phyloP scores from a whole-genome alignment of 2,113 vertebrate species.

The Callipepla californica region DNA sequence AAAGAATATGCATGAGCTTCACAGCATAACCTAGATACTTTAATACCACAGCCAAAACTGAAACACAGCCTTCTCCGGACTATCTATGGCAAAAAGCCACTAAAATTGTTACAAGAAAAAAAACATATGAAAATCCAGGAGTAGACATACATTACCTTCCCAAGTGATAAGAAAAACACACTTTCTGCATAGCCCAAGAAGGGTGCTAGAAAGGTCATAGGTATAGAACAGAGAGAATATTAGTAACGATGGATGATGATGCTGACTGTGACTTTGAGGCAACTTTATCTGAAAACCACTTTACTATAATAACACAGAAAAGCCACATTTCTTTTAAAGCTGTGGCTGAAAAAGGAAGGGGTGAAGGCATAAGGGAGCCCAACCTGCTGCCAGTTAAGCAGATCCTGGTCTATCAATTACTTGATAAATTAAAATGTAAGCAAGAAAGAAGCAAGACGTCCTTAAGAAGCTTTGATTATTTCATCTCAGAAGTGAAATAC shows the following conservation, averaged over 20 bases:
- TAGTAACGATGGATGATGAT: too few relatives aligned
- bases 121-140: background rate
- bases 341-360: background rate
- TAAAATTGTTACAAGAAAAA: background rate
- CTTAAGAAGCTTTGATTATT: background rate
- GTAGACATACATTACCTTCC: background rate
- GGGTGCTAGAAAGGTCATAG: background rate
- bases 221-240: background rate
- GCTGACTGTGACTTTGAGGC: background rate
- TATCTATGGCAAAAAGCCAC: background rate
- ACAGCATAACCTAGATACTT: constrained; percentile 4
- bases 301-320: background rate
- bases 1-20: constrained; percentile 19
- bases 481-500: background rate
- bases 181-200: background rate
- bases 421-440: background rate
- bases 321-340: background rate
- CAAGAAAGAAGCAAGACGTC: background rate
- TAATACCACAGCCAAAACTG: background rate
- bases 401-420: background rate
- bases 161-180: background rate
- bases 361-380: background rate
- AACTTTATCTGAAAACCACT: background rate
- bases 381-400: background rate
- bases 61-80: background rate